phyloP scores from a whole-genome alignment of 2,113 vertebrate species.

The Gymnorhina tibicen region DNA sequence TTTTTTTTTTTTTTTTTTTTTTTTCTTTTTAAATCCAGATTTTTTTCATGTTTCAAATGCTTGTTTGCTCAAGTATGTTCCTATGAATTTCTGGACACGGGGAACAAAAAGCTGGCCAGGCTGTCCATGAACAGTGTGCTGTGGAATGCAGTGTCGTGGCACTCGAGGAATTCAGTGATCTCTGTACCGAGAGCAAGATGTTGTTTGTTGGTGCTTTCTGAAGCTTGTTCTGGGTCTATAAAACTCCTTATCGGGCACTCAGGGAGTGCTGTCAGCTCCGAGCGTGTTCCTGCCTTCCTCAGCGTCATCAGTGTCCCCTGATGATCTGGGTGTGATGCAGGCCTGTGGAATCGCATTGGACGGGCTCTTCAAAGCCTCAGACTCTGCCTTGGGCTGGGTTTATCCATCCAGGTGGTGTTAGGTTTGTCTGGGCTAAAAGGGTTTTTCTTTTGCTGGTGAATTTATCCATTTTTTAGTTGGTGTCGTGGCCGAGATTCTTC shows the following conservation, averaged over 20 bases:
- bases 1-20: not conserved
- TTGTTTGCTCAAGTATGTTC: not conserved
- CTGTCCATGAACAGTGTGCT: not conserved
- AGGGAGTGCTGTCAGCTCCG: not conserved
- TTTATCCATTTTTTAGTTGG: not conserved
- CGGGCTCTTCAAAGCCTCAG: not conserved
- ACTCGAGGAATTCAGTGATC: conserved; percentile 43
- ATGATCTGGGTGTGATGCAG: not conserved
- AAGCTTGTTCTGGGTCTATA: not conserved
- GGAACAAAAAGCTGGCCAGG: conserved; percentile 14
- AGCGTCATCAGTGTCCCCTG: fast-evolving
- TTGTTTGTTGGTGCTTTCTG: not conserved
- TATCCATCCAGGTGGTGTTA: not conserved
- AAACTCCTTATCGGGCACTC: fast-evolving
- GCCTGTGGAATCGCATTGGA: fast-evolving
- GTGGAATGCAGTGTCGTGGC: conserved; percentile 59
- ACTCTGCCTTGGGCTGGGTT: not conserved
- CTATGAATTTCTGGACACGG: not conserved
- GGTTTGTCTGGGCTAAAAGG: not conserved
- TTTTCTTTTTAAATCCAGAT: not conserved
- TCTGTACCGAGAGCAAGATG: not conserved
- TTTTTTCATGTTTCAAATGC: not conserved
- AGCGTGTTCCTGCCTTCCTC: not conserved
- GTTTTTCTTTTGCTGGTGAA: not conserved
- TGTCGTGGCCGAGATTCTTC: not conserved